Conservation (phyloP, 2,888 invertebrate species). For the Automeris io region DNA sequence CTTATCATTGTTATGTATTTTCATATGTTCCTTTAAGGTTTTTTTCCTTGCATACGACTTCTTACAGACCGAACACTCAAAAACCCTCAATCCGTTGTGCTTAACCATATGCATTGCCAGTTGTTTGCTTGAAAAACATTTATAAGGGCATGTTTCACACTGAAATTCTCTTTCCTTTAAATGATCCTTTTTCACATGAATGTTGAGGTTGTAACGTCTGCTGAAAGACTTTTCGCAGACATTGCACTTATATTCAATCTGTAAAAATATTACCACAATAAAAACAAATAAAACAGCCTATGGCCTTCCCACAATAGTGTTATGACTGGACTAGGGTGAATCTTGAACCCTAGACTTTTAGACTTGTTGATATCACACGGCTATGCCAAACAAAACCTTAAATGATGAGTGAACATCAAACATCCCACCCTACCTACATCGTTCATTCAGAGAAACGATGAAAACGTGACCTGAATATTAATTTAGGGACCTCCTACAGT, state of each 20-base stretch:
- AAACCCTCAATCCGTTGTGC: conserved; percentile 47
- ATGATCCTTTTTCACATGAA: conserved; percentile 54
- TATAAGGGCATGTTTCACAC: conserved; percentile 29
- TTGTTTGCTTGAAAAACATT: conserved; percentile 51
- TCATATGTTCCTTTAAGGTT: conserved; percentile 56
- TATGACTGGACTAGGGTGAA: too few species aligned
- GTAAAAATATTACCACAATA: too few species aligned
- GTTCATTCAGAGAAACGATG: too few species aligned
- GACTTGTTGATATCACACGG: too few species aligned
- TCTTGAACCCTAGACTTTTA: too few species aligned
- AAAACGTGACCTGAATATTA: too few species aligned
- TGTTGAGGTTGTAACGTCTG: conserved; percentile 38
- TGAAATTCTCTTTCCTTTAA: conserved; percentile 42
- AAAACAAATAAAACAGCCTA: too few species aligned
- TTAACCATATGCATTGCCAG: conserved; percentile 48
- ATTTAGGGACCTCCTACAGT: too few species aligned
- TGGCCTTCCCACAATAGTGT: too few species aligned
- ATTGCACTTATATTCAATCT: conserved; percentile 50
- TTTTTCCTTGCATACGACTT: conserved; percentile 58
- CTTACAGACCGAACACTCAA: conserved; percentile 55
- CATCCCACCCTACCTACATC: too few species aligned
- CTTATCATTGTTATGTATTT: conserved; percentile 58
- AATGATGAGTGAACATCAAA: too few species aligned
- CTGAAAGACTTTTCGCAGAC: conserved; percentile 45
- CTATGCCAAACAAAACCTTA: too few species aligned